phyloP scores from a whole-genome alignment of 2,797 vertebrate species.

The Liasis olivaceus region DNA sequence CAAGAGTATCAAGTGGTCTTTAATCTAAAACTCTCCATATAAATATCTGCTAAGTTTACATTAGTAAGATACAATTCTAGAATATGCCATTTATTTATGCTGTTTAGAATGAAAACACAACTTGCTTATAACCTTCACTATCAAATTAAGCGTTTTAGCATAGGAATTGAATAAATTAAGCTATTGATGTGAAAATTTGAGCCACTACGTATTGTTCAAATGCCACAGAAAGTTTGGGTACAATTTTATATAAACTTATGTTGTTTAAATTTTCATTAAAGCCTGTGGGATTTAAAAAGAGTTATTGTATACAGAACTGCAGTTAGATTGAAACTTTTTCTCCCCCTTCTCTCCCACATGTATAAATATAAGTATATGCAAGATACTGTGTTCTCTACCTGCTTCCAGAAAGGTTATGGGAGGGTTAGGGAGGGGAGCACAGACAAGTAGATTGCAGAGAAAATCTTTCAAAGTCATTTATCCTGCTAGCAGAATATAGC shows the following conservation, averaged over 20 bases:
- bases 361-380: background rate
- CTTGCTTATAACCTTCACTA: background rate
- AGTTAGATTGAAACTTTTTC: background rate
- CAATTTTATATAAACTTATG: background rate
- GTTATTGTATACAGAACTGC: background rate
- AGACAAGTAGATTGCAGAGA: background rate
- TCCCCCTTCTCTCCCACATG: too few species aligned
- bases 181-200: background rate
- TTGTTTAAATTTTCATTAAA: background rate
- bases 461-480: background rate
- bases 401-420: background rate
- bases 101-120: conserved; percentile 28
- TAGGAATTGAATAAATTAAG: background rate
- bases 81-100: conserved; percentile 28
- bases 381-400: background rate
- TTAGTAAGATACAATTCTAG: background rate
- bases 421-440: background rate
- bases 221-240: background rate
- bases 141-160: background rate
- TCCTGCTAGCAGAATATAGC: background rate
- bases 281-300: background rate
- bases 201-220: background rate
- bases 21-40: conserved; percentile 3
- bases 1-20: background rate
- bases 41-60: conserved; percentile 28